Conservation (phyloP, 2,888 invertebrate species). For the Carterocephalus palaemon region DNA sequence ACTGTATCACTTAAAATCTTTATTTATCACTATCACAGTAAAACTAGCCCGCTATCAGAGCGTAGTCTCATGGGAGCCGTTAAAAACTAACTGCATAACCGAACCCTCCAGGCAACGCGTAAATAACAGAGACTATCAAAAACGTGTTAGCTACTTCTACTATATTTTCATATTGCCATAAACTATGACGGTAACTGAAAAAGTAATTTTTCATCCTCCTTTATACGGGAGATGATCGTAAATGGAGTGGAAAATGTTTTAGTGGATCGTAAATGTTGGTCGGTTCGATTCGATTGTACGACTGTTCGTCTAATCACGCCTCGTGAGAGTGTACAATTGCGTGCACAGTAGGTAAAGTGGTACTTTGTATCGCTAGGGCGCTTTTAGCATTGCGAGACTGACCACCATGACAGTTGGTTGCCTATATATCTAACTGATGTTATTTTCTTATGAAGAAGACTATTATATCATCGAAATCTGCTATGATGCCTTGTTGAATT, state of each 20-base stretch:
- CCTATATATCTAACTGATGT: too few relatives aligned
- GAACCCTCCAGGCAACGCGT: slow-evolving; percentile 10
- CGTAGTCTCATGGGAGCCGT: slow-evolving; percentile 13
- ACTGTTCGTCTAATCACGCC: slow-evolving; percentile 1
- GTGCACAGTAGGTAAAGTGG: too few relatives aligned
- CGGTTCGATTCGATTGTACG: slow-evolving; percentile 8
- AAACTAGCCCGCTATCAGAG: slow-evolving; percentile 10
- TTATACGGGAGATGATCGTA: slow-evolving; percentile 17
- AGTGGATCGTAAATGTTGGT: slow-evolving; percentile 19
- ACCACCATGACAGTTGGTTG: too few relatives aligned
- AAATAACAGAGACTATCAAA: slow-evolving; percentile 23
- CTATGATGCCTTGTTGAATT: too few relatives aligned
- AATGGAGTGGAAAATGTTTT: slow-evolving; percentile 24
- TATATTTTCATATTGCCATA: slow-evolving; percentile 6
- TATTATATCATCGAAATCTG: too few relatives aligned
- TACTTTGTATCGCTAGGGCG: slow-evolving; percentile 2
- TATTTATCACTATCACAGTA: too few relatives aligned
- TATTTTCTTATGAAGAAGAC: too few relatives aligned
- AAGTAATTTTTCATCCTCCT: slow-evolving; percentile 19
- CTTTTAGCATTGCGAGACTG: too few relatives aligned
- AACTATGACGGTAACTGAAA: slow-evolving; percentile 12
- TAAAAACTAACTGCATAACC: slow-evolving; percentile 21
- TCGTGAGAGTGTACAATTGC: not conserved
- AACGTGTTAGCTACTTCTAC: slow-evolving; percentile 11
- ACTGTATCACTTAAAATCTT: too few relatives aligned